Evolutionary conservation across 1,140 invertebrate species (phyloP).

Genomic region (Belonocnema kinseyi): DNA sequence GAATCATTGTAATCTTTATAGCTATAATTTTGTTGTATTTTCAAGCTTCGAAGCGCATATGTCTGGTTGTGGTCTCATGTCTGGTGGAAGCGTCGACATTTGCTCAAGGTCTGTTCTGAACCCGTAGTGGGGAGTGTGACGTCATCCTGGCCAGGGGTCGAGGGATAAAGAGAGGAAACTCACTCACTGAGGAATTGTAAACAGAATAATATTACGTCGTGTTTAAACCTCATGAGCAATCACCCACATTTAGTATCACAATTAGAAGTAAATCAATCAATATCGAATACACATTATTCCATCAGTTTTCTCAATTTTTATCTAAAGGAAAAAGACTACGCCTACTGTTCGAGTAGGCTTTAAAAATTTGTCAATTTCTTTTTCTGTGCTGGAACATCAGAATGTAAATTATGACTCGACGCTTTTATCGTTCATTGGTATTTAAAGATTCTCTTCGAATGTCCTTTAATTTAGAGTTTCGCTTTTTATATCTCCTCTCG

Average conservation of each 20-base stretch:
- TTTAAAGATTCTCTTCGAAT: background rate
- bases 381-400: no score
- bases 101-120: slow-evolving; percentile 48
- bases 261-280: slow-evolving; percentile 23
- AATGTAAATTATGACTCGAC: no score
- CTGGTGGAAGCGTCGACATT: slow-evolving; percentile 48
- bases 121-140: slow-evolving; percentile 6
- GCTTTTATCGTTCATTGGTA: background rate
- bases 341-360: background rate
- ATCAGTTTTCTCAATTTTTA: background rate
- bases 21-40: background rate
- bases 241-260: background rate
- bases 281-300: background rate
- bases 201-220: slow-evolving; percentile 22
- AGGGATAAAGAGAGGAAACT: slow-evolving; percentile 24
- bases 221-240: background rate
- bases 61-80: background rate
- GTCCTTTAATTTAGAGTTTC: background rate
- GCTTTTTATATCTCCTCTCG: background rate
- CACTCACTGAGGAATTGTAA: slow-evolving; percentile 28
- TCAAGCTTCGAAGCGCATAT: background rate
- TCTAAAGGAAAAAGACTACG: background rate
- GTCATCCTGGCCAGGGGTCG: background rate
- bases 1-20: no score
- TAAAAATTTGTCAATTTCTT: background rate